These are phyloP conservation scores for Erpetoichthys calabaricus DNA, from an alignment of 2,797 vertebrate genomes.

Conservation along the genomic window DNA sequence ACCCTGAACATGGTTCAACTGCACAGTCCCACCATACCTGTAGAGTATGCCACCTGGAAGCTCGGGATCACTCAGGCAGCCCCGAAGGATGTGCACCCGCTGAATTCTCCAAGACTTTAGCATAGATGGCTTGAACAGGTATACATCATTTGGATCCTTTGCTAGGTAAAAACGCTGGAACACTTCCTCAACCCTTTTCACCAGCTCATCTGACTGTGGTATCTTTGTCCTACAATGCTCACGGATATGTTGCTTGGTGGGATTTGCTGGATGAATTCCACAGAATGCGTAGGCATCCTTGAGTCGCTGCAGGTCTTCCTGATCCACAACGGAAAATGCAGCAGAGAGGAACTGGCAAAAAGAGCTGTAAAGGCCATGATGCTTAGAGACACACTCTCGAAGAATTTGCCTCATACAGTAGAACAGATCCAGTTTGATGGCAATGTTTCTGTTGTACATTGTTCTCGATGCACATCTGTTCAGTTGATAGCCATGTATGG, in stretches of 20 bases:
- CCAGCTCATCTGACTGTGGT: not conserved
- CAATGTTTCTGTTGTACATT: constrained; percentile 8
- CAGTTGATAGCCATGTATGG: not conserved
- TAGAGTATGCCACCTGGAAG: not conserved
- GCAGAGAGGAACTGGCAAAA: constrained; percentile 13
- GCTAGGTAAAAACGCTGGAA: not conserved
- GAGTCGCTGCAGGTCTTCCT: constrained; percentile 11
- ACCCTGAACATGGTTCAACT: not conserved
- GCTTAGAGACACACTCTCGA: constrained; percentile 13
- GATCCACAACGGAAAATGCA: constrained; percentile 15
- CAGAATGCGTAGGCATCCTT: not conserved
- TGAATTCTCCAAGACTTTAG: not conserved
- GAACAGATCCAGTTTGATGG: constrained; percentile 17
- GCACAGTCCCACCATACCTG: not conserved
- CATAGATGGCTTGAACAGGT: not conserved
- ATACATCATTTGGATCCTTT: not conserved
- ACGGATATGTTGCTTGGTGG: not conserved
- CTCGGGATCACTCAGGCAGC: not conserved
- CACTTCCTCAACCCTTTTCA: not conserved
- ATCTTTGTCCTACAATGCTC: not conserved
- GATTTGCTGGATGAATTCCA: not conserved
- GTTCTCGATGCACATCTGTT: constrained; percentile 12
- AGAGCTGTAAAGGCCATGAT: constrained; percentile 11
- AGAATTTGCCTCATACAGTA: constrained; percentile 15
- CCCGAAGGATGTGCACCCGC: not conserved